Evolutionary conservation across 2,113 vertebrate genomes (phyloP), one percentile per base, ranked within the genome.

Genomic region (Anarhynchus alexandrinus): DNA sequence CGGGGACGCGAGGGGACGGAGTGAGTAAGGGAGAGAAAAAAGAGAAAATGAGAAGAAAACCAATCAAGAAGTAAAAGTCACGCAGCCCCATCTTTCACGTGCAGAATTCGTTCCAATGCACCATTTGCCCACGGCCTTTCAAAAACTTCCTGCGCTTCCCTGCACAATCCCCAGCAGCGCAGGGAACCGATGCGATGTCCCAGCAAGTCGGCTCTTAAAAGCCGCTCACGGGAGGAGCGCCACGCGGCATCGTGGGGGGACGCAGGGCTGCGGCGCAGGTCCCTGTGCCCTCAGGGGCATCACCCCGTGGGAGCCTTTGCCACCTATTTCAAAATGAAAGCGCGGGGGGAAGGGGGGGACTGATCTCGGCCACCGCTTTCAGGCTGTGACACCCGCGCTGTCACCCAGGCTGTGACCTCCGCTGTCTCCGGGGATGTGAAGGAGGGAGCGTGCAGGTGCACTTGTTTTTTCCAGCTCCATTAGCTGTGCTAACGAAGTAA

Each of bases 171-270:
- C 42, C 5, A 15, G 21, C 1, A 64, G 64, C 49, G 17, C 70
- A 21, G 47, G 27, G 43, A 51, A 51, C 12, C 3, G 13, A 8
- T 2, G 3, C 5, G 40, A 14, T 25, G 27, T 26, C 77, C 29
- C 47, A 21, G 47, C 49, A 19, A 15, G 22, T 10, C 69, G 29
- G 61, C 30, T 69, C 61, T 45, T 12, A 6, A 7, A n/a, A 26
- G n/a, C 12, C 0, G 1, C 21, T 55, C 9, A 3, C 5, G 5
- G 55, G 18, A 10, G 70, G 61, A 49, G 32, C 1, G 0, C 11
- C 3, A 8, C 1, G 10, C 13, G 7, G 0, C 30, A 2, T 7
- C 52, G 19, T 1, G 0, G n/a, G 21, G 20, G 9, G 23, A 11
- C 7, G 49, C 15, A 2, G 42, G 14, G 40, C n/a, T 3, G 42